Evolutionary conservation across 2,113 vertebrate species (phyloP), one percentile per base, ranked within the genome.

Genomic region (Sorex araneus): DNA sequence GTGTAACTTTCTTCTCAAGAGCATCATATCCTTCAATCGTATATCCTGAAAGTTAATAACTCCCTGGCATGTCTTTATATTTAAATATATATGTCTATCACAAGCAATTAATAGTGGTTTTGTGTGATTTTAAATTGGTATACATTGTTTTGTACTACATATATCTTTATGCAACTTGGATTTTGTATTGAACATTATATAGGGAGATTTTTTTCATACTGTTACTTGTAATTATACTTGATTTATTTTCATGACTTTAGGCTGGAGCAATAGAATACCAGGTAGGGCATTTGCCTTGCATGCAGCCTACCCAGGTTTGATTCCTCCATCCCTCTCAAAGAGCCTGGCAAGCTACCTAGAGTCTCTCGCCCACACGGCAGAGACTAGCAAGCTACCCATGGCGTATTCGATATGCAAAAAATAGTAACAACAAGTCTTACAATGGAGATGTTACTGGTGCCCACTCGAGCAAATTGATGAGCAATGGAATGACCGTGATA

Each of bases 81-180:
- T 64, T 63, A 27, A 78, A 25, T 63, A 45, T 28, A 67, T 9
- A 67, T 73, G 40, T 78, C 83, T 40, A 57, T 60, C 90, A 67
- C 11, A 40, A 40, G 83, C n/a, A 63, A 84, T 67, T 74, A 60
- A 54, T 79, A 34, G 50, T 84, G 13, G 70, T 43, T 43, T 66
- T 69, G 67, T 40, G 11, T 91, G 45, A 64, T 76, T 84, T 91
- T 43, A 84, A 78, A 87, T 84, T 47, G 82, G 45, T 40, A 54
- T 67, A 47, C 28, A 45, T 50, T 83, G 16, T 93, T 75, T 84
- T 64, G 19, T 71, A 43, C 69, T 81, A 25, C 28, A 32, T 75
- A 23, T 70, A 64, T 91, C 69, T 91, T 93, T 89, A 57, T 66
- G 32, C 69, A 91, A 36, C 75, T 89, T 91, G 63, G 67, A 13